These are phyloP conservation scores for Procambarus clarkii DNA, from an alignment of 1,140 invertebrate genomes.

Conservation along the genomic window DNA sequence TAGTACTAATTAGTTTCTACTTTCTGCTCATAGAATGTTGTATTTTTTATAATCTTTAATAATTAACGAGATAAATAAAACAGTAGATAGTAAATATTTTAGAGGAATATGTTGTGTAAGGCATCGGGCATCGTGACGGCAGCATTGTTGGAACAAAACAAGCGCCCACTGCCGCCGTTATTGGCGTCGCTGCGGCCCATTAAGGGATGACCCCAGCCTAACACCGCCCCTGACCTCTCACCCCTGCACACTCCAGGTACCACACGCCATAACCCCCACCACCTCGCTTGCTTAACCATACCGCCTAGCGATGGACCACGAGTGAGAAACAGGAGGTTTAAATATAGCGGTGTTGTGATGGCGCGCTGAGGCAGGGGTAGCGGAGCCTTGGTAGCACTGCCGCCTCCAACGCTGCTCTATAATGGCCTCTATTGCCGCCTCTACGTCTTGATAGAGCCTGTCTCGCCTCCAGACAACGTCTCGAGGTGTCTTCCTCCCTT, in stretches of 20 bases:
- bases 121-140: background rate
- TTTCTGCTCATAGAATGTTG: no score
- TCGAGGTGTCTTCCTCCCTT: background rate
- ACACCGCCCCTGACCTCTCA: background rate
- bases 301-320: background rate
- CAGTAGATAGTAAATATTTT: background rate
- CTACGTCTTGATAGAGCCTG: background rate
- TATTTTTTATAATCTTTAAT: no score
- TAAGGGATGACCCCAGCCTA: no score
- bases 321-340: background rate
- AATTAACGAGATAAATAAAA: background rate
- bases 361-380: background rate
- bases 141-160: slow-evolving; percentile 41
- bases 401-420: background rate
- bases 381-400: background rate
- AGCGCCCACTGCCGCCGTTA: slow-evolving; percentile 3
- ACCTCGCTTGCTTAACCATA: background rate
- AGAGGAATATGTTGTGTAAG: background rate
- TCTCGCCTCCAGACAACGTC: background rate
- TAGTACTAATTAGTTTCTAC: no score
- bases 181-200: background rate
- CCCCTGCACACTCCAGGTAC: background rate
- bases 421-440: background rate
- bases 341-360: background rate
- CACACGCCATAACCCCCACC: background rate